Conservation (phyloP, 2,888 invertebrate genomes). For the Bruchidius siliquastri region DNA sequence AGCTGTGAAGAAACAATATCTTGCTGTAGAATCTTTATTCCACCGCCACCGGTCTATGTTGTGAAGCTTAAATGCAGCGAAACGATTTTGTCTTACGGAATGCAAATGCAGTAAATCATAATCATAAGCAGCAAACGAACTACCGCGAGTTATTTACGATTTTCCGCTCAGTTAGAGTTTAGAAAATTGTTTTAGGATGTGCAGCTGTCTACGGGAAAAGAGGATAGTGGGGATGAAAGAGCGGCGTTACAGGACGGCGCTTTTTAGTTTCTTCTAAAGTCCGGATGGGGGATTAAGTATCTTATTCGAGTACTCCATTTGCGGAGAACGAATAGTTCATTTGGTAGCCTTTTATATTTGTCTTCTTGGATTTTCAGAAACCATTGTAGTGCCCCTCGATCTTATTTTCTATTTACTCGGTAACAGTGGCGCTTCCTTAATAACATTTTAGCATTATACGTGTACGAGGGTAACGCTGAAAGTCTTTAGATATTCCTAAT, state of each 20-base stretch:
- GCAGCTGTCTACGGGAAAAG: neutral
- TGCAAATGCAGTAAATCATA: neutral
- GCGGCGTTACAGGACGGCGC: no score
- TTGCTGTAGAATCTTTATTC: no score
- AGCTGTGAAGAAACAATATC: no score
- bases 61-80: neutral
- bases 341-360: neutral
- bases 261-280: neutral
- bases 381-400: neutral
- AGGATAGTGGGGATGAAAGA: neutral
- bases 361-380: neutral
- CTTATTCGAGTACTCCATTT: neutral
- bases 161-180: neutral
- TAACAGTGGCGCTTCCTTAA: neutral
- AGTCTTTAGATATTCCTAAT: no score
- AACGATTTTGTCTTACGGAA: neutral
- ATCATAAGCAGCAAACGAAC: neutral
- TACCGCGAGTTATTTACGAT: neutral
- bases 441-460: no score
- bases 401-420: neutral
- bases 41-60: no score
- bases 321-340: neutral
- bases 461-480: no score
- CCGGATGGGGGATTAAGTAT: neutral
- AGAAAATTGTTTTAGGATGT: neutral